Percentiles rank a stretch among this genome's conserved stretches.
phyloP scores from a whole-genome alignment of 2,113 vertebrate genomes.

The Elachura formosa region DNA sequence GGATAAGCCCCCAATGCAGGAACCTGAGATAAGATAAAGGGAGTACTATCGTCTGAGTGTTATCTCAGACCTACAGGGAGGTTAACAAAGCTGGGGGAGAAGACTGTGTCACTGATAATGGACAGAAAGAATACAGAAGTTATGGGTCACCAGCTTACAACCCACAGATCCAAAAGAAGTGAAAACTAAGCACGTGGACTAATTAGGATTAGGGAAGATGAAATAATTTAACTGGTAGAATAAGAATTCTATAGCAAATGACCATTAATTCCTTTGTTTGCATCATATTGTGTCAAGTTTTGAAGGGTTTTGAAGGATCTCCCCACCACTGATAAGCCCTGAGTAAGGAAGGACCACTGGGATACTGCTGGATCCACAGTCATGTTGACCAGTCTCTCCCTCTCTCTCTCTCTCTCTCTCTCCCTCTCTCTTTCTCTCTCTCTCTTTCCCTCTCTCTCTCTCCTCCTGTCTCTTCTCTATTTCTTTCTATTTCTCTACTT shows the following conservation, averaged over 20 bases:
- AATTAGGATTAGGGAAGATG: not conserved
- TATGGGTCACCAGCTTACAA: too few relatives aligned
- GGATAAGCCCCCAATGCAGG: accelerated
- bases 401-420: too few relatives aligned
- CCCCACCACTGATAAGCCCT: too few relatives aligned
- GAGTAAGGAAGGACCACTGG: not conserved
- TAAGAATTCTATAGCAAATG: not conserved
- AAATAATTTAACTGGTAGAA: not conserved
- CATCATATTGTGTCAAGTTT: not conserved
- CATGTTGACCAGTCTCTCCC: not conserved
- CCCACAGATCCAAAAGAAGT: not conserved
- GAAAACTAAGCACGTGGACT: not conserved
- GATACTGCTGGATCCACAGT: not conserved
- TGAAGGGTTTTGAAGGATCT: accelerated
- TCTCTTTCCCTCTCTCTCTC: not conserved
- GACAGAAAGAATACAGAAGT: not conserved
- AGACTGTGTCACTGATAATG: too few relatives aligned
- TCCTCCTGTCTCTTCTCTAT: accelerated
- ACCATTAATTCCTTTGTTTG: not conserved
- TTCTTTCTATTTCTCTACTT: not conserved
- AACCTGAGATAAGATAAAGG: not conserved
- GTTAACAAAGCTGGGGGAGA: not conserved
- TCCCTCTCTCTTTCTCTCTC: not conserved
- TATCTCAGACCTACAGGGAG: not conserved
- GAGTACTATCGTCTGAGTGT: too few relatives aligned